Evolutionary conservation across 1,140 invertebrate genomes (phyloP).

Genomic region (Antheraea mylitta): DNA sequence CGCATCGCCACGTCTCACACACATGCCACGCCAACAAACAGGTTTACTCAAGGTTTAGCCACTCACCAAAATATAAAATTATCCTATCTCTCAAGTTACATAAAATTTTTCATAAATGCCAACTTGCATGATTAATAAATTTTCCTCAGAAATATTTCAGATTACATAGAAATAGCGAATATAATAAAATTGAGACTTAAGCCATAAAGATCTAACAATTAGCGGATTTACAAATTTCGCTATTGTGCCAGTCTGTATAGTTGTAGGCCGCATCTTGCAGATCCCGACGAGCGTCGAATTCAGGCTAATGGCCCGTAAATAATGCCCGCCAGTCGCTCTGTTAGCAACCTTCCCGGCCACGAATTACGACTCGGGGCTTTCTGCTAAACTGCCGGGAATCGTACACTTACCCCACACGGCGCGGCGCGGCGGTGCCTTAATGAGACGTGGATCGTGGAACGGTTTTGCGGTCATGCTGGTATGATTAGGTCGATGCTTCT

Average conservation of each 20-base stretch:
- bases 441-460: constrained; percentile 25
- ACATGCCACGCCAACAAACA: no score
- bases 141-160: neutral
- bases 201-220: constrained; percentile 14
- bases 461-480: constrained; percentile 24
- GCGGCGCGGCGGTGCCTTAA: constrained; percentile 16
- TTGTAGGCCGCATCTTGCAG: constrained; percentile 23
- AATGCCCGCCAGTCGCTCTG: constrained; percentile 51
- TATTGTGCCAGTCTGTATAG: constrained; percentile 5
- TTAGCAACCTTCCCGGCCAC: constrained; percentile 36
- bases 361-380: constrained; percentile 42
- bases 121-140: no score
- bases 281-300: constrained; percentile 39
- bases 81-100: no score
- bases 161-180: neutral
- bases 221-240: constrained; percentile 27
- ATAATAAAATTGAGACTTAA: neutral
- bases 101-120: no score
- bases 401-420: constrained; percentile 27
- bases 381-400: constrained; percentile 40
- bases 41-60: no score
- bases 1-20: no score
- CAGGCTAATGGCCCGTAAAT: constrained; percentile 57
- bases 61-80: no score
- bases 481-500: constrained; percentile 23